Percentiles rank a stretch among this genome's conserved stretches.
phyloP scores from a whole-genome alignment of 2,113 vertebrate species.

The Aegotheles bennettii region DNA sequence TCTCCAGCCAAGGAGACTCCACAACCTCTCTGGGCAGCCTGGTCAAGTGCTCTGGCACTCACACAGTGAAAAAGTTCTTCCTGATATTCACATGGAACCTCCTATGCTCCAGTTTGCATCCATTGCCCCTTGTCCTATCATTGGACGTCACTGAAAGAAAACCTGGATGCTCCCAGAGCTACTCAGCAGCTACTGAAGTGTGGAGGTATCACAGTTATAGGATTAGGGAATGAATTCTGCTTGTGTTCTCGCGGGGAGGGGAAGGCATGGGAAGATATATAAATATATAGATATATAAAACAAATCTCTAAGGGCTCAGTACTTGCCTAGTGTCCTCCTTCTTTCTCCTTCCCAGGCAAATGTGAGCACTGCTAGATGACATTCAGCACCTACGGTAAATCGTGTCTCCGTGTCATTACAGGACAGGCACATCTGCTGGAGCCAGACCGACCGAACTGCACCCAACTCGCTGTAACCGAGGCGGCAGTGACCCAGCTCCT shows the following conservation, averaged over 20 bases:
- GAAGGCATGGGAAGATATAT: rapidly evolving
- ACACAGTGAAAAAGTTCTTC: too few relatives aligned
- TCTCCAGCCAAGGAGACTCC: too few relatives aligned
- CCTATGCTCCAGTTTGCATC: too few relatives aligned
- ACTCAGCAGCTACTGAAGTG: not conserved
- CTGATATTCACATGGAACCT: too few relatives aligned
- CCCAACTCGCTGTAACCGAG: not conserved
- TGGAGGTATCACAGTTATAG: not conserved
- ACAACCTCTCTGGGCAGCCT: too few relatives aligned
- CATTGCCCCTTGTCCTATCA: too few relatives aligned
- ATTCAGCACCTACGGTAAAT: conserved; percentile 35
- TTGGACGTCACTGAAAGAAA: too few relatives aligned
- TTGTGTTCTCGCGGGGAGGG: not conserved
- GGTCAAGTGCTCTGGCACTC: too few relatives aligned
- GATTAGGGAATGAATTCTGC: not conserved
- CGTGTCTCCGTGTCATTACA: not conserved
- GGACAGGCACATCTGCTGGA: not conserved
- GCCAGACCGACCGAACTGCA: not conserved
- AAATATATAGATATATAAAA: too few relatives aligned
- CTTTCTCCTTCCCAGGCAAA: conserved; percentile 1
- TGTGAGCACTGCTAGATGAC: not conserved
- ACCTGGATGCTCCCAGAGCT: not conserved
- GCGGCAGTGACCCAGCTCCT: not conserved
- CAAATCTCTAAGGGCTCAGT: not conserved
- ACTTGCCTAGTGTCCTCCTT: not conserved